Base-by-base conservation (phyloP, 2,113 vertebrate genomes). In the Irena cyanogastra region DNA sequence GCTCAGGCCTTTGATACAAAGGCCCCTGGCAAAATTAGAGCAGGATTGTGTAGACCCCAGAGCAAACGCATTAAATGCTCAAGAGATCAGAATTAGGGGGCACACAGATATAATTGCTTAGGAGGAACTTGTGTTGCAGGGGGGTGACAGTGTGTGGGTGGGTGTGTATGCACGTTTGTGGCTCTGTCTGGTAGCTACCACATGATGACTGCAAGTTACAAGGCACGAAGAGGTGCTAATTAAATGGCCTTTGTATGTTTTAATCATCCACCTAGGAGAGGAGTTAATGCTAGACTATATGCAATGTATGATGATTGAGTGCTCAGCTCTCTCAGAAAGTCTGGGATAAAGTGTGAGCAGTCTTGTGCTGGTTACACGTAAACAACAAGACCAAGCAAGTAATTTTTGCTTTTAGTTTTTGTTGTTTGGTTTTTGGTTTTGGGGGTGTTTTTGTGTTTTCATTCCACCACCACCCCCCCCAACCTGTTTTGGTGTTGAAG, bases 1-100 rank as follows among this genome's bases (percentile, higher is more conserved):
- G 95, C 97, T 97, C 96, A 74, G 95, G 95, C 96, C 95, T 97
- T 97, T 97, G 96, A 97, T 97, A 97, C 92, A 94, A 97, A 97
- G 94, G 93, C 96, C 95, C 71, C 93, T 83, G 95, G 97, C 97
- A 97, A 97, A 97, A 97, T 97, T 96, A 97, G 95, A 97, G 96
- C 97, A 92, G 96, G 97, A 95, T 97, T 96, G 89, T 76, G 88
- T 13, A 94, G 94, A 92, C 95, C 96, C 92, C 92, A 92, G 94
- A 97, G 97, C 95, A 94, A 96, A 87, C 1, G 28, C 80, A 96
- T 97, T 96, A 97, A 97, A 96, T 90, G 93, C 90, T 95, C 91
- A 93, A 93, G 91, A 94, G 95, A 97, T 97, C 82, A 92, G 96
- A 97, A 96, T 96, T 94, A 95, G 80, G 95, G 91, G 94, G 92